Evolutionary conservation across 2,797 vertebrate genomes (phyloP).

Genomic region (Anas bahamensis): DNA sequence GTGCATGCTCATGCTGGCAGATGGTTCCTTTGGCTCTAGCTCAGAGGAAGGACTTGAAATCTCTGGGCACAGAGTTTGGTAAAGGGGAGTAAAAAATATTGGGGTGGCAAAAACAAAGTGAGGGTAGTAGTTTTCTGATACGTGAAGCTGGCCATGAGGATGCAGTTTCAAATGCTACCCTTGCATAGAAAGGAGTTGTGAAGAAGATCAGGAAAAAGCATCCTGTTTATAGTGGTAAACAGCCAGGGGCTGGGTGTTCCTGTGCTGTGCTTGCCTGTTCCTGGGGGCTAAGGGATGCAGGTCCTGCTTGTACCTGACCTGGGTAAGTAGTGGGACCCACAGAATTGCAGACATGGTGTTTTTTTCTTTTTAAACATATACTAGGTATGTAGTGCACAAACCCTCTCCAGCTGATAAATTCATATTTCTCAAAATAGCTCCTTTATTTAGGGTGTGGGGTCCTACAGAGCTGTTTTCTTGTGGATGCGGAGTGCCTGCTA

Average conservation of each 20-base stretch:
- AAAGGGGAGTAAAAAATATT: neutral
- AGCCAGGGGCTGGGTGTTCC: neutral
- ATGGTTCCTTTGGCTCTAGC: neutral
- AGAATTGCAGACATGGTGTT: neutral
- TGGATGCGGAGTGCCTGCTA: neutral
- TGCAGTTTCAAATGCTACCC: neutral
- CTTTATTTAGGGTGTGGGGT: neutral
- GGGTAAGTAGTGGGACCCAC: neutral
- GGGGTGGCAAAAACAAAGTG: neutral
- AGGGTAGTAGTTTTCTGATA: neutral
- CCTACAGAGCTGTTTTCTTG: neutral
- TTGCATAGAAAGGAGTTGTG: neutral
- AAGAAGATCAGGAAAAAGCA: neutral
- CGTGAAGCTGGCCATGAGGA: accelerated
- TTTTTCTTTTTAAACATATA: too few relatives aligned
- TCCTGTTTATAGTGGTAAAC: neutral
- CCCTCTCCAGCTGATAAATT: neutral
- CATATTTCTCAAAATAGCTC: neutral
- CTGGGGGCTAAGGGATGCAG: neutral
- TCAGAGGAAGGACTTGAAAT: neutral
- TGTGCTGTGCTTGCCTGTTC: neutral
- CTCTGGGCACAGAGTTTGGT: neutral
- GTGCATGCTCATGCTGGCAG: neutral
- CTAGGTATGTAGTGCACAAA: neutral
- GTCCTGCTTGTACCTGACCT: neutral